These are phyloP conservation scores for Zaprionus kolodkinae DNA, from an alignment of 1,140 invertebrate genomes.

Conservation along the genomic window DNA sequence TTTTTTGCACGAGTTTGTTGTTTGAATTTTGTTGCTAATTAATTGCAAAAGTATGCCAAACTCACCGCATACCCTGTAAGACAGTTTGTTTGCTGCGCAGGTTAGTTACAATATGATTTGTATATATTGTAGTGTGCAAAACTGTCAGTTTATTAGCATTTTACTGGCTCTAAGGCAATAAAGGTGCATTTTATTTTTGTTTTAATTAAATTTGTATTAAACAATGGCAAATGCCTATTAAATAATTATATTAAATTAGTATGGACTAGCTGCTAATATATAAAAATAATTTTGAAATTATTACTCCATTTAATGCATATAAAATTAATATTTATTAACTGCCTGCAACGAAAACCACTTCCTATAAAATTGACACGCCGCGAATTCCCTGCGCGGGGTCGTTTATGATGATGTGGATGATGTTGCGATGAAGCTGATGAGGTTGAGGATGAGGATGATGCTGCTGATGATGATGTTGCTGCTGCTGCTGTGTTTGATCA, in stretches of 20 bases:
- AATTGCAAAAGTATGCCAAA: conserved; percentile 71
- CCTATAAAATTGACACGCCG: not conserved
- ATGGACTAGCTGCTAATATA: not conserved
- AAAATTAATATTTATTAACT: conserved; percentile 2
- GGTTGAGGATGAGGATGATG: not conserved
- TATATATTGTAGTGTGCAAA: not conserved
- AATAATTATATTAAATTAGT: not conserved
- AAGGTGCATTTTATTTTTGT: not conserved
- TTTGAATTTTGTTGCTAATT: conserved; percentile 82
- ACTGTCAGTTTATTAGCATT: not conserved
- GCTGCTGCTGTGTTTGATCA: not conserved
- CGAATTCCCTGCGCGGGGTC: not conserved
- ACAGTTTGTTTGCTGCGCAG: not conserved
- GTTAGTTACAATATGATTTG: not conserved
- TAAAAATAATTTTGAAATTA: not conserved
- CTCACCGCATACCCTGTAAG: conserved; percentile 22
- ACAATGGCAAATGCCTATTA: not conserved
- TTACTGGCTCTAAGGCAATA: not conserved
- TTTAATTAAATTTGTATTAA: not conserved
- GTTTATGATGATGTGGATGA: not conserved
- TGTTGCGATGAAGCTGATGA: too few species aligned
- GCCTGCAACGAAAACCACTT: not conserved
- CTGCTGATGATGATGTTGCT: too few species aligned
- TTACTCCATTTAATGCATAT: not conserved
- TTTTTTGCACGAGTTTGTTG: conserved; percentile 72